Base-by-base conservation (phyloP, 2,888 invertebrate genomes). In the Drosophila histrio region DNA sequence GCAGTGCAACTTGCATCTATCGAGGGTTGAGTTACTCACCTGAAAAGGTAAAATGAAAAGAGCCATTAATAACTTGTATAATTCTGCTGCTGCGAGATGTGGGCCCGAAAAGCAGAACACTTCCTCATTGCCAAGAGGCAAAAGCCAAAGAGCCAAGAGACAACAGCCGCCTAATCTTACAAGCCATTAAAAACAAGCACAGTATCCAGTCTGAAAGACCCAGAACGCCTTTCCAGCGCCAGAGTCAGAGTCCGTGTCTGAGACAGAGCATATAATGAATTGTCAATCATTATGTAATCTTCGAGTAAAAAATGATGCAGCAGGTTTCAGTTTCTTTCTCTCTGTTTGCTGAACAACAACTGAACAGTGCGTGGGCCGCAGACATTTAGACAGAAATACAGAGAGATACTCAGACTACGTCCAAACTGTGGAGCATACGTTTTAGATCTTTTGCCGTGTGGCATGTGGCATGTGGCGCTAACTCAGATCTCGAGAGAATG, bases 261-360 rank as follows among this genome's bases (percentile, higher is more conserved):
- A 32, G 32, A 6, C 26, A 43, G 43, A 43, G 43, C 70, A 62
- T 83, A 82, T 83, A 85, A 83, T 83, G 83, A 83, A 87, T 83
- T 87, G 83, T 82, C 83, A 83, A 87, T 87, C 83, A 87, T 87
- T 87, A 87, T 85, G 88, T 82, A 83, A 83, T 83, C 82, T 87
- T 83, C 68, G 72, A 85, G 77, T 84, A 72, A 87, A 79, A 83
- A 82, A 83, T 83, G 82, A 85, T 82, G 83, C 84, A 78, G 88
- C 88, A 87, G 77, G 82, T 87, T 87, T 72, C 39, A 15, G 28
- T 49, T 59, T 46, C 30, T 50, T 30, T 63, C 52, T 39, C 52
- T 49, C 9, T 43, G 19, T 46, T 30, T 43, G 13, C 28, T 53
- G 26, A 13, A 34, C 49, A 39, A 39, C 32, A 49, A 9, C 36